Percentiles rank a stretch among this genome's conserved stretches.
These are phyloP conservation scores for Panurus biarmicus DNA, from an alignment of 2,113 vertebrate species.

Conservation along the genomic window DNA sequence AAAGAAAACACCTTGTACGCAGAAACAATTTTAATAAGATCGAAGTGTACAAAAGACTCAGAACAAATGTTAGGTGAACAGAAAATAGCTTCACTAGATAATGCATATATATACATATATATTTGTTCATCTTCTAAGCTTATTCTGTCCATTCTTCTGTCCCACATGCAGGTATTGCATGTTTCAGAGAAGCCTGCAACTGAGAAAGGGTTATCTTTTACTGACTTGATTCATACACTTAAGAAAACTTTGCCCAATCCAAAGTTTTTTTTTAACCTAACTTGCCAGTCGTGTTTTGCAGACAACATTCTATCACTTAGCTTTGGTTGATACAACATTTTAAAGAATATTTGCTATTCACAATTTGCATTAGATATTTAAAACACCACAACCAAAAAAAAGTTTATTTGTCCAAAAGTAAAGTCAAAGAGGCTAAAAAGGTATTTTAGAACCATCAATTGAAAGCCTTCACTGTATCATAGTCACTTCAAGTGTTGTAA, in stretches of 20 bases:
- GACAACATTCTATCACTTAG: neutral
- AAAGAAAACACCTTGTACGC: neutral
- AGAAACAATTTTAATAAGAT: conserved; percentile 21
- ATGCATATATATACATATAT: neutral
- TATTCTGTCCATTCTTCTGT: neutral
- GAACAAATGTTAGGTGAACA: neutral
- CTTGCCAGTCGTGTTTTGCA: neutral
- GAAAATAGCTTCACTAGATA: neutral
- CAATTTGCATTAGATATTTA: neutral
- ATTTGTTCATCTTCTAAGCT: neutral
- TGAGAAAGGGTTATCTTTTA: neutral
- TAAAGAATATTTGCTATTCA: neutral
- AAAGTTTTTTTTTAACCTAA: neutral
- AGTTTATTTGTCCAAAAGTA: neutral
- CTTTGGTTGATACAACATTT: neutral
- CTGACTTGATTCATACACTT: neutral
- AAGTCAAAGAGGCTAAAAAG: neutral
- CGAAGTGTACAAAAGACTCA: neutral
- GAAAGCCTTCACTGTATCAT: conserved; percentile 60
- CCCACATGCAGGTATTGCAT: neutral
- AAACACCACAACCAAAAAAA: neutral
- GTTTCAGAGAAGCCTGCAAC: neutral
- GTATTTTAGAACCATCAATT: neutral
- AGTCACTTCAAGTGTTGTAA: conserved; percentile 70
- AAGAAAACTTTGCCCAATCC: neutral